Base-by-base conservation (phyloP, 2,113 vertebrate genomes). In the Charina bottae region DNA sequence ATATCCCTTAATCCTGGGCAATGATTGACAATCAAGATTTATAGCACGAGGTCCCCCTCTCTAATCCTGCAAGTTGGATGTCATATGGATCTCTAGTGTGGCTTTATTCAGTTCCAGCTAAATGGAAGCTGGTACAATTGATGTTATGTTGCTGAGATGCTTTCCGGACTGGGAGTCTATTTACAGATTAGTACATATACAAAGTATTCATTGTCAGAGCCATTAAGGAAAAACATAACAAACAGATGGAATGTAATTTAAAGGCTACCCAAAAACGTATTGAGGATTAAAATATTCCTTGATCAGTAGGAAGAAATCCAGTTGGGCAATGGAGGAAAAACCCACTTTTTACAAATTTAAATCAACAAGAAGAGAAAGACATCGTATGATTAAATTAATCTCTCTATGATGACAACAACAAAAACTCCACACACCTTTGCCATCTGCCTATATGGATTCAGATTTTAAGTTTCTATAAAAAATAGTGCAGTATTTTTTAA, bases 21-120 rank as follows among this genome's bases (percentile, higher is more conserved):
- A 99, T 99, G 99, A 99, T 99, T 99, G 99, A 99, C 99, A 99
- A 99, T 99, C 98, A 98, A 99, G 99, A 99, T 99, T 99, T 99
- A 98, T 98, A 99, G 98, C 99, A 99, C 97, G 98, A 99, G 98
- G 99, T 99, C 98, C 98, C 98, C 98, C 98, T 98, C 98, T 99
- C 98, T 99, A 99, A 99, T 99, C 99, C 98, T 97, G 97, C 98
- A 99, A 99, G 98, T 98, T 98, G 99, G 98, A 99, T 99, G 99
- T 99, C 99, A 99, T 99, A 99, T 99, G 99, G 98, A 98, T 99
- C 98, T 99, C 98, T 99, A 58, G 87, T 60, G 98, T 98, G 98
- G 98, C 98, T 99, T 99, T 98, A 98, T 98, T 98, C 97, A 97
- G 96, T 97, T 96, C 95, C 97, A 97, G 97, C 97, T 97, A 97